Percentiles rank a stretch among this genome's conserved stretches.
phyloP scores from a whole-genome alignment of 1,140 invertebrate species.

The Listronotus bonariensis region DNA sequence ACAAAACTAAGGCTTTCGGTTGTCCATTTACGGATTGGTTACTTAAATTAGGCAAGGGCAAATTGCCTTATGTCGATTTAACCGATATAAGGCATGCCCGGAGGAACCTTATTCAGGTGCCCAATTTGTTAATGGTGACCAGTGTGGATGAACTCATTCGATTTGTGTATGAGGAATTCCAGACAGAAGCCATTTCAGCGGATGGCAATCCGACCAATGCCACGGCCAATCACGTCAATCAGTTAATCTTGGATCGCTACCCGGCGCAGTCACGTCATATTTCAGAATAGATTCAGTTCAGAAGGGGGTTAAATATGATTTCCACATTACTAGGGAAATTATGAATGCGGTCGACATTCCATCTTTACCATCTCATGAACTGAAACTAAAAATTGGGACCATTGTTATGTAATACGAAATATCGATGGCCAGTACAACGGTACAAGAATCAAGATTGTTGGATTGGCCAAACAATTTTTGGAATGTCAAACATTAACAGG shows the following conservation, averaged over 20 bases:
- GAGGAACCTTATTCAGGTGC: neutral
- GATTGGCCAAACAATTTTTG: neutral
- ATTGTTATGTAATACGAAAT: constrained; percentile 3
- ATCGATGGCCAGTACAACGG: constrained; percentile 1
- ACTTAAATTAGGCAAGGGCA: neutral
- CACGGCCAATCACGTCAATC: neutral
- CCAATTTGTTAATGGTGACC: neutral
- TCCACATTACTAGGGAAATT: neutral
- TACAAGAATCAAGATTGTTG: neutral
- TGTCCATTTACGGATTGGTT: neutral
- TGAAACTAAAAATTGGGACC: neutral
- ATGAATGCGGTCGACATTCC: neutral
- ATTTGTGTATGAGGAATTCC: neutral
- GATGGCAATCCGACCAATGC: neutral
- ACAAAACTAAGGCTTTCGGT: neutral
- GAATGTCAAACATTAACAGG: neutral
- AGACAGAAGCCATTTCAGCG: too few species aligned
- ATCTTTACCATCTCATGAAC: neutral
- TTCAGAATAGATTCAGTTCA: neutral
- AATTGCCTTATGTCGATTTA: neutral
- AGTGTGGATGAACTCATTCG: neutral
- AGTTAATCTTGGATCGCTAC: neutral
- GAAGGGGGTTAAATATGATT: neutral
- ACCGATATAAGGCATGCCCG: neutral
- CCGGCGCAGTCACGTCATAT: neutral